These are phyloP conservation scores for Galerucella pusilla DNA, from an alignment of 2,888 invertebrate species.

Conservation along the genomic window DNA sequence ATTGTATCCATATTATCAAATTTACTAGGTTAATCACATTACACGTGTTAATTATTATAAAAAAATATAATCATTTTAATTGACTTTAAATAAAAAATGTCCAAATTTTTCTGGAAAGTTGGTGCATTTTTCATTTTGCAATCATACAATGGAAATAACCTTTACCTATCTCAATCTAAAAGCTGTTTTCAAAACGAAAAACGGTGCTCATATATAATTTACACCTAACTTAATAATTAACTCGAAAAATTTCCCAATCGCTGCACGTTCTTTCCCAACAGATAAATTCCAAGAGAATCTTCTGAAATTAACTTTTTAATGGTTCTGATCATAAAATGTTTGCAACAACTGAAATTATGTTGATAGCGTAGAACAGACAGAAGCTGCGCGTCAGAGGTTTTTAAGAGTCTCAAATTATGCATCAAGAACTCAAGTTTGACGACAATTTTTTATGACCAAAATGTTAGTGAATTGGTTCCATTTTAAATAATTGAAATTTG, in stretches of 20 bases:
- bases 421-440: not conserved
- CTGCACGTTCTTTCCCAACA: conserved; percentile 54
- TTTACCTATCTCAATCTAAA: not conserved
- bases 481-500: too few relatives aligned
- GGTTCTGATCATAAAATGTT: conserved; percentile 54
- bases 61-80: too few relatives aligned
- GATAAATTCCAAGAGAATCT: conserved; percentile 57
- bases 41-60: too few relatives aligned
- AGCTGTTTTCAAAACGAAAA: not conserved
- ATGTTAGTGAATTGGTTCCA: too few relatives aligned
- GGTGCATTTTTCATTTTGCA: not conserved
- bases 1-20: too few relatives aligned
- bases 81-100: too few relatives aligned
- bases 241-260: conserved; percentile 45
- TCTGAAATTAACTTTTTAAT: conserved; percentile 57
- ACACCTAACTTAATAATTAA: conserved; percentile 44
- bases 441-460: too few relatives aligned
- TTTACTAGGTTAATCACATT: too few relatives aligned
- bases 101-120: too few relatives aligned
- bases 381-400: not conserved
- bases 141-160: not conserved
- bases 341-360: conserved; percentile 47
- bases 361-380: conserved; percentile 27
- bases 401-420: not conserved
- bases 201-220: conserved; percentile 29